Evolutionary conservation across 2,797 vertebrate species (phyloP).

Genomic region (Gymnopithys bicolor): DNA sequence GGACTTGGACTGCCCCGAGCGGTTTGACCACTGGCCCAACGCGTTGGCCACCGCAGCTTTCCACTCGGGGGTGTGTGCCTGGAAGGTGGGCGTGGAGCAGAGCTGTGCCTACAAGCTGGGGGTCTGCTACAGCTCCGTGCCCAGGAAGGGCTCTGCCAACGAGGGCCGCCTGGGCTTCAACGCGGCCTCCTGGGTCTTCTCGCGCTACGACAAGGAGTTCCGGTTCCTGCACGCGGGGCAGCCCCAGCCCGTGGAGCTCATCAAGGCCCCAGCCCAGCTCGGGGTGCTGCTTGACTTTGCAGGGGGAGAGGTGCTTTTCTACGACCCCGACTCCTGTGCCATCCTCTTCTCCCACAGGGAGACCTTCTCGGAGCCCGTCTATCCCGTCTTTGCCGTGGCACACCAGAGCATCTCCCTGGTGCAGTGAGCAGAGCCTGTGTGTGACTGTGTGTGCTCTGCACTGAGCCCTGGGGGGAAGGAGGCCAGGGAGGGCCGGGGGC

Average conservation of each 20-base stretch:
- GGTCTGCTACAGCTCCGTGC: conserved; percentile 86
- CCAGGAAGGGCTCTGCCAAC: conserved; percentile 85
- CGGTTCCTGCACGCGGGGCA: conserved; percentile 84
- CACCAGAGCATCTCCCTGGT: conserved; percentile 84
- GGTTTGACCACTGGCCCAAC: conserved; percentile 93
- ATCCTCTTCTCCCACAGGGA: conserved; percentile 80
- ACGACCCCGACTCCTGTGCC: conserved; percentile 78
- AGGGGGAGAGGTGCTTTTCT: conserved; percentile 87
- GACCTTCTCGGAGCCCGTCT: conserved; percentile 80
- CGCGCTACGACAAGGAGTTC: conserved; percentile 87
- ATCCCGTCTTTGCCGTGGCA: conserved; percentile 87
- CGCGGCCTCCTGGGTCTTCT: conserved; percentile 89
- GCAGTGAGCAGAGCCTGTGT: not conserved
- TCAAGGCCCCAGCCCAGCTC: conserved; percentile 79
- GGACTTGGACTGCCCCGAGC: conserved; percentile 77
- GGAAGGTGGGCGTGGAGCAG: conserved; percentile 85
- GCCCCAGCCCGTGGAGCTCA: conserved; percentile 76
- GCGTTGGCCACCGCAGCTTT: conserved; percentile 83
- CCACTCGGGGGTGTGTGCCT: conserved; percentile 83
- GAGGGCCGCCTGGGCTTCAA: conserved; percentile 89
- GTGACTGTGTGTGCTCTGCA: not conserved
- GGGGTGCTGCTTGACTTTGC: conserved; percentile 89
- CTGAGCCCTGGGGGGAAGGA: not conserved
- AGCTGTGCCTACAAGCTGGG: conserved; percentile 94
- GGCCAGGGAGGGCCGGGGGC: not conserved